phyloP scores from a whole-genome alignment of 2,888 invertebrate genomes.

The Trichogramma evanescens region DNA sequence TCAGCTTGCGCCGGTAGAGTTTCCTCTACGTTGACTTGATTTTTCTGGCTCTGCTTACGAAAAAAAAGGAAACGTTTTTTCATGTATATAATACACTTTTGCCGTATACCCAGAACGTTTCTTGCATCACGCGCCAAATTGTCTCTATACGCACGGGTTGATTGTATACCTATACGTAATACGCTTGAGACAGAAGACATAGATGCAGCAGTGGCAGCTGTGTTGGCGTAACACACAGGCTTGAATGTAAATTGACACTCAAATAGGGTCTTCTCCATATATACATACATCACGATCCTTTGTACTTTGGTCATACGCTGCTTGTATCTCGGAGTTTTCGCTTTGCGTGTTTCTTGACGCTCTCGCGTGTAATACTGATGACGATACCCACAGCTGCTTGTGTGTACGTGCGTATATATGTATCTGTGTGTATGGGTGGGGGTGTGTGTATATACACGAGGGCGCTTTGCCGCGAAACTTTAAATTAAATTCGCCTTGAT shows the following conservation, averaged over 20 bases:
- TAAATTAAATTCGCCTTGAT: too few relatives aligned
- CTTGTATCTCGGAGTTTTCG: background rate
- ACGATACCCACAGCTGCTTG: too few relatives aligned
- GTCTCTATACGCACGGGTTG: background rate
- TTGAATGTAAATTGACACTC: constrained; percentile 19
- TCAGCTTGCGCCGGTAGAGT: too few relatives aligned
- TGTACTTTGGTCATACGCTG: background rate
- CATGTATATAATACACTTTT: too few relatives aligned
- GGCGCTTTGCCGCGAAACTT: too few relatives aligned
- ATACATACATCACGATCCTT: constrained; percentile 5
- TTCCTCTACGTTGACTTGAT: too few relatives aligned
- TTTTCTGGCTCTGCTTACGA: too few relatives aligned
- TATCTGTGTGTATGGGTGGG: too few relatives aligned
- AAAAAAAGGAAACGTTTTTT: too few relatives aligned
- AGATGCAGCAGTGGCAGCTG: background rate
- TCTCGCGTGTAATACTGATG: background rate
- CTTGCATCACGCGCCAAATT: background rate
- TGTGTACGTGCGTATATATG: too few relatives aligned
- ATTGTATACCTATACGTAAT: constrained; percentile 1
- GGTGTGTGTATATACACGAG: too few relatives aligned
- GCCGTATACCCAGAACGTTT: too few relatives aligned
- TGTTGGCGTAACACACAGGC: background rate
- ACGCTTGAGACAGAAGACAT: background rate
- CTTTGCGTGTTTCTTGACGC: background rate
- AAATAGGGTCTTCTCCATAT: constrained; percentile 13